Conservation (phyloP, 1,140 invertebrate genomes). For the Ctenoplectra terminalis region DNA sequence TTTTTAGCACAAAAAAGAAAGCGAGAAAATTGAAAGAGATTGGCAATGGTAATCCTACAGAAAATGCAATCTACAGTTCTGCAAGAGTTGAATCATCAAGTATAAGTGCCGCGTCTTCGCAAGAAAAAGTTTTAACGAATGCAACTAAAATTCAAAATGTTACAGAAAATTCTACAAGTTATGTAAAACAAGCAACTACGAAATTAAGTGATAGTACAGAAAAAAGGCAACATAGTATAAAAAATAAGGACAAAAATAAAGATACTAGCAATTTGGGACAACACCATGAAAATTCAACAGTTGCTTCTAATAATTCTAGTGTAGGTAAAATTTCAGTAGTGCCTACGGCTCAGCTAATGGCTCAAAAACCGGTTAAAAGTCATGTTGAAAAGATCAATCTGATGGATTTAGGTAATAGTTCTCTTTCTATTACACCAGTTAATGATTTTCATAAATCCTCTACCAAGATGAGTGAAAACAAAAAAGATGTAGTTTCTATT, state of each 20-base stretch:
- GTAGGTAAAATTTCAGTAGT: conserved; percentile 75
- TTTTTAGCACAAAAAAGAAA: conserved; percentile 76
- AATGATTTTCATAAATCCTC: conserved; percentile 75
- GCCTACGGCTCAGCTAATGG: conserved; percentile 74
- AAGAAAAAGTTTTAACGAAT: conserved; percentile 60
- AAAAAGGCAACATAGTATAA: conserved; percentile 65
- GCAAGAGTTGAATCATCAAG: conserved; percentile 48
- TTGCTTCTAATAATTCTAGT: conserved; percentile 48
- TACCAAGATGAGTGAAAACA: conserved; percentile 69
- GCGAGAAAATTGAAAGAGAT: conserved; percentile 71
- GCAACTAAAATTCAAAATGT: conserved; percentile 59
- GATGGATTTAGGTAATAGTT: conserved; percentile 74
- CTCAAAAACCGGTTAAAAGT: conserved; percentile 69
- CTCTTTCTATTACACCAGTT: conserved; percentile 79
- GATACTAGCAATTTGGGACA: conserved; percentile 49
- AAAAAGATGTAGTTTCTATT: conserved; percentile 79
- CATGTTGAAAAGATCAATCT: conserved; percentile 74
- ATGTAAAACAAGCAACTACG: conserved; percentile 28
- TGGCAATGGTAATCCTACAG: conserved; percentile 49
- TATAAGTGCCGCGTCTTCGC: conserved; percentile 36
- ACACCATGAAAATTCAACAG: conserved; percentile 48
- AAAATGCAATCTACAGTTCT: conserved; percentile 46
- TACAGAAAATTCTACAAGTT: conserved; percentile 62
- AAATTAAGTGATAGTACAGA: conserved; percentile 69
- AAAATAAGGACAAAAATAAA: conserved; percentile 71